Conservation (phyloP, 1,140 invertebrate genomes). For the Aradophagus sp. region DNA sequence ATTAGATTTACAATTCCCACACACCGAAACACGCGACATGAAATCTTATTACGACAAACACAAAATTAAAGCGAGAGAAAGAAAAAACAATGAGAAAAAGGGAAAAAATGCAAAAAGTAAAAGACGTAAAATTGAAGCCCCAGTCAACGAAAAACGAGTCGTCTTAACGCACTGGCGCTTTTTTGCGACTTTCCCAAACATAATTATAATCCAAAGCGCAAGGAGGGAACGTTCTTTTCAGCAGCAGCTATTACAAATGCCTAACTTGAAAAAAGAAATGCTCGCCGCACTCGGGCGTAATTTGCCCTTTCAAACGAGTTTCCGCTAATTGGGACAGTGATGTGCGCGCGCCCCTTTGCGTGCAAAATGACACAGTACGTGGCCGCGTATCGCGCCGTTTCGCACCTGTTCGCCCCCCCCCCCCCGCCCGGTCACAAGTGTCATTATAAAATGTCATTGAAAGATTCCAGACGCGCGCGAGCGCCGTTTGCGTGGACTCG, state of each 20-base stretch:
- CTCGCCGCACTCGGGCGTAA: slow-evolving; percentile 6
- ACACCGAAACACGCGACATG: too few relatives aligned
- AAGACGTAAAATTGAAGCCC: too few relatives aligned
- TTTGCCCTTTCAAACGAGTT: slow-evolving; percentile 26
- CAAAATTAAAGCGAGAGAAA: too few relatives aligned
- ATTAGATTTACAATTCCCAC: too few relatives aligned
- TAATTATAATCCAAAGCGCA: slow-evolving; percentile 22
- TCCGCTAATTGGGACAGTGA: slow-evolving; percentile 47
- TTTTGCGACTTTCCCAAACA: slow-evolving; percentile 5
- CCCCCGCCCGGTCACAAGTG: background rate
- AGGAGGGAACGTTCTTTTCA: slow-evolving; percentile 5
- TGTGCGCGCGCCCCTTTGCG: slow-evolving; percentile 25
- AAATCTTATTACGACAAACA: too few relatives aligned
- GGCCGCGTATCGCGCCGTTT: slow-evolving; percentile 12
- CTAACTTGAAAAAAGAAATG: slow-evolving; percentile 15
- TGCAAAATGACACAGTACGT: slow-evolving; percentile 33
- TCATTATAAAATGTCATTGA: slow-evolving; percentile 33
- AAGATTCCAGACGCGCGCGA: slow-evolving; percentile 13
- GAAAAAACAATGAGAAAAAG: too few relatives aligned
- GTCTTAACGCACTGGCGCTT: too few relatives aligned
- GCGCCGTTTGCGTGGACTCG: slow-evolving; percentile 22
- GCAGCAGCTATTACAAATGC: slow-evolving; percentile 14
- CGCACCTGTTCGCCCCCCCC: slow-evolving; percentile 20
- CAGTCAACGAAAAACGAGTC: too few relatives aligned
- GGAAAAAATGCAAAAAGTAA: too few relatives aligned